Evolutionary conservation across 2,888 invertebrate species (phyloP), one percentile per base, ranked within the genome.

Genomic region (Monoplex corrugatus): DNA sequence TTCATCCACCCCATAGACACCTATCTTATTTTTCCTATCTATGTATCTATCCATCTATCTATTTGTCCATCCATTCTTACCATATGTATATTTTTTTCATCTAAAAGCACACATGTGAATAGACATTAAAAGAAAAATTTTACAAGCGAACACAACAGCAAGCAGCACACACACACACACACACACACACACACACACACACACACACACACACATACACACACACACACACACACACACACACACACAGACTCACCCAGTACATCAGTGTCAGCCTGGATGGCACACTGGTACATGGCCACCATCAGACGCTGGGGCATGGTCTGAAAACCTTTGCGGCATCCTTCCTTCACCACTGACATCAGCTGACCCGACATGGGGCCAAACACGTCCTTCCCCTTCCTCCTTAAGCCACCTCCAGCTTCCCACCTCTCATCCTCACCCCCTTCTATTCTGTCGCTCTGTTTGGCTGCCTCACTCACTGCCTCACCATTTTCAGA

Each of bases 271-370:
- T 98, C 98, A 44, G 98, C 98, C 91, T 98, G 97, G 91, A 99
- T 98, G 93, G 97, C 97, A 95, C 97, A 97, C 84, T 97, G 97
- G 95, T 98, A 99, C 98, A 99, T 99, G 6, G 99, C 99, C 1
- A 98, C 98, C 97, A 99, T 98, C 44, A 99, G 96, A 85, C 99
- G 97, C 95, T 98, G 98, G 0, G 98, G 98, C 95, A 98, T 98
- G 86, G 97, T 97, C 95, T 98, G 98, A 95, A 99, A 98, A 0
- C 98, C 98, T 95, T 97, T 97, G 63, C 98, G 97, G 95, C 99
- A 99, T 0, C 97, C 98, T 91, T 98, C 98, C 95, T 98, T 98
- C 63, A 98, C 97, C 10, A 98, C 97, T n/a, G 98, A 98, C 97
- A 99, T 98, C 90, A 99, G 97, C 96, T 98, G 98, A 89, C 99